Base-by-base conservation (phyloP, 2,797 vertebrate genomes). In the Mastacembelus armatus region DNA sequence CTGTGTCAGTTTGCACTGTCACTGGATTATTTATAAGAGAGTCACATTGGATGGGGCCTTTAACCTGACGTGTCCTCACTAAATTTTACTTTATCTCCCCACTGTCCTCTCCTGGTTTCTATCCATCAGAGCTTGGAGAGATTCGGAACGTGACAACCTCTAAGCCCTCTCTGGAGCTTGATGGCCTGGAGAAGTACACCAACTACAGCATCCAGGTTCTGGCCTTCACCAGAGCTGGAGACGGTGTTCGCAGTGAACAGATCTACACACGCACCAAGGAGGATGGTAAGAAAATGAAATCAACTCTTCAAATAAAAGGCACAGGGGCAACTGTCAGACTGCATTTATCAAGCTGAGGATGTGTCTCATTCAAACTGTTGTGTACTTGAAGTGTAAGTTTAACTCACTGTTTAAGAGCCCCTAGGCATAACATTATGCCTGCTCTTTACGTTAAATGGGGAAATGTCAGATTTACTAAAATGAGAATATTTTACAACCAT, bases 151-250 rank as follows among this genome's bases (percentile, higher is more conserved):
- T 98, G 56, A 99, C 96, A 0, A 97, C 96, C 10, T 95, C 94
- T 0, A 96, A 97, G 74, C 95, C 95, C 8, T 96, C 95, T 3
- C 92, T 98, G 80, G 97, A 99, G 88, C 91, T 99, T 88, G 96
- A 97, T 0, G 95, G 96, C 6, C 88, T 99, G 77, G 97, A 99
- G 85, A 99, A 99, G 79, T 99, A 97, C 74, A 99, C 97, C 85
- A 99, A 99, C 92, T 99, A 99, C 89, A 99, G 97, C 86, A 96
- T 99, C 85, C 97, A 98, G 85, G 97, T 99, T 81, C 59, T 98
- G 91, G 94, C 97, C 60, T 99, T 98, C 80, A 99, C 97, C 27
- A 89, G 96, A n/a, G 97, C 97, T 0, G 97, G 97, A 7, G 97
- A 98, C 0, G 97, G 97, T 0, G 96, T 97, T 22, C 93, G 96